Evolutionary conservation across 2,797 vertebrate genomes (phyloP).

Genomic region (Champsocephalus esox): DNA sequence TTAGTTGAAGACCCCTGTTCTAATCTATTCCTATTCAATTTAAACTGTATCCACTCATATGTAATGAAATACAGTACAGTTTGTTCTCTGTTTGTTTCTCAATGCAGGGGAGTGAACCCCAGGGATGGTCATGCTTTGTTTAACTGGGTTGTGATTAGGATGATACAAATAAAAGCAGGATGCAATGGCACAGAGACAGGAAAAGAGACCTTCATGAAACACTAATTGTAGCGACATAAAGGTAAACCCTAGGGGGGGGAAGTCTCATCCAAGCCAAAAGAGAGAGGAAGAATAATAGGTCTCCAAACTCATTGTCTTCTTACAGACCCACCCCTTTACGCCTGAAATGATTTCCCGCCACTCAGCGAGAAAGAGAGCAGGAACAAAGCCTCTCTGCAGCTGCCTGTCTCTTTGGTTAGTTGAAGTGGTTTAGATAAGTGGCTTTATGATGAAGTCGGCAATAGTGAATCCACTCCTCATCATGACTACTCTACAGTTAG

Average conservation of each 20-base stretch:
- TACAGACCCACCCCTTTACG: background rate
- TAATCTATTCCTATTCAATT: background rate
- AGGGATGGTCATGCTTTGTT: background rate
- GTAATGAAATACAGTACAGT: background rate
- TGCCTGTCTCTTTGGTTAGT: slow-evolving; percentile 20
- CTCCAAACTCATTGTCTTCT: slow-evolving; percentile 41
- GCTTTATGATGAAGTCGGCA: slow-evolving; percentile 18
- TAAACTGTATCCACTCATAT: background rate
- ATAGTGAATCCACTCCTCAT: background rate
- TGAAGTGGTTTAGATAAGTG: slow-evolving; percentile 14
- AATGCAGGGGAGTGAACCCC: background rate
- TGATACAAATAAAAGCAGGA: slow-evolving; percentile 20
- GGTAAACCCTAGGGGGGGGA: background rate
- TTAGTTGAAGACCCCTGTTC: too few species aligned
- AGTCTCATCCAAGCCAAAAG: background rate
- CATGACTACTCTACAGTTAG: background rate
- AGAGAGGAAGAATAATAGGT: slow-evolving; percentile 16
- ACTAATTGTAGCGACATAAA: slow-evolving; percentile 1
- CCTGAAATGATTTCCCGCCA: slow-evolving; percentile 50
- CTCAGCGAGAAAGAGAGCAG: slow-evolving; percentile 2
- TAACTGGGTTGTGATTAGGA: slow-evolving; percentile 13
- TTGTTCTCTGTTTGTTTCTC: background rate
- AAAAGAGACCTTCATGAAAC: slow-evolving; percentile 5
- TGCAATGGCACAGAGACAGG: slow-evolving; percentile 13
- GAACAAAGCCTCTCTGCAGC: slow-evolving; percentile 47